Percentiles rank a stretch among this genome's conserved stretches.
These are phyloP conservation scores for Pteronotus mesoamericanus DNA, from an alignment of 2,797 vertebrate genomes.

Conservation along the genomic window DNA sequence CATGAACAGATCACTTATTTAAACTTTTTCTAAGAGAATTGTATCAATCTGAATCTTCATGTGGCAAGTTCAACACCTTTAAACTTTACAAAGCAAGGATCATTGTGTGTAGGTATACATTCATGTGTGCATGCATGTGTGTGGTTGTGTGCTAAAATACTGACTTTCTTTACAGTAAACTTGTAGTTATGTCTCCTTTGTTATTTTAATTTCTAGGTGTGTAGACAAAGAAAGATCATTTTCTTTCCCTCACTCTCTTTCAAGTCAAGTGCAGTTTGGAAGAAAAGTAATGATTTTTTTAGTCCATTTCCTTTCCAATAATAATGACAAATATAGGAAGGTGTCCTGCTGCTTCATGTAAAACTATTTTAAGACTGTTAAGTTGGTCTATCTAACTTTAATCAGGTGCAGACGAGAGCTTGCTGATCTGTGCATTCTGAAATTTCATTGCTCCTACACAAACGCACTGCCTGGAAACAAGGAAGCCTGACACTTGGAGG, in stretches of 20 bases:
- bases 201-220: not conserved
- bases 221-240: conserved; percentile 27
- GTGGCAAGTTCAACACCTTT: not conserved
- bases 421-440: conserved; percentile 58
- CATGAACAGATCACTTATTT: not conserved
- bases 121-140: not conserved
- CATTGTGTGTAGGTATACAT: not conserved
- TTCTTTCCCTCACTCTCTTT: conserved; percentile 36
- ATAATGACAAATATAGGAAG: conserved; percentile 60
- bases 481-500: conserved; percentile 62
- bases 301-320: conserved; percentile 52
- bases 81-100: not conserved
- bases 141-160: not conserved
- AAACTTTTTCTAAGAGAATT: not conserved
- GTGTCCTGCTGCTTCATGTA: conserved; percentile 48
- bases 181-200: not conserved
- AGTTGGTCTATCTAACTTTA: conserved; percentile 47
- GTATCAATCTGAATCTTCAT: not conserved
- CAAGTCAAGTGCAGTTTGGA: conserved; percentile 32
- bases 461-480: conserved; percentile 56
- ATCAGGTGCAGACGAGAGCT: conserved; percentile 52
- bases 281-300: conserved; percentile 38
- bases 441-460: conserved; percentile 38
- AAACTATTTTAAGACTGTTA: conserved; percentile 62
- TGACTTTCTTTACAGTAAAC: not conserved